Evolutionary conservation across 92 coral and sea anemone species (phyloP).

Genomic region (Montipora capitata): DNA sequence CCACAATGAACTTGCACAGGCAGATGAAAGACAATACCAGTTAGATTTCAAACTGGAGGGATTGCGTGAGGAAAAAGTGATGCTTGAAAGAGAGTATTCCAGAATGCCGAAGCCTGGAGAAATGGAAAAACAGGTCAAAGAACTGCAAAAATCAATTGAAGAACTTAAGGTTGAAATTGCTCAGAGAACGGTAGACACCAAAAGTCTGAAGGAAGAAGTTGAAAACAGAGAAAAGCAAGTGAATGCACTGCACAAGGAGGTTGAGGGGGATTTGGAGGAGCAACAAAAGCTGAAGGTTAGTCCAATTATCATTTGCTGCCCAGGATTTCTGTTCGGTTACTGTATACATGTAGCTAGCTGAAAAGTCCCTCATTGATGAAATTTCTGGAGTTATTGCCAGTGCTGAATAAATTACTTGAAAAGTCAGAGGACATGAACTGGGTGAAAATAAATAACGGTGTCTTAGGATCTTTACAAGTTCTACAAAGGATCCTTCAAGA

Average conservation of each 20-base stretch:
- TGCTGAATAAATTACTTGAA: too few relatives aligned
- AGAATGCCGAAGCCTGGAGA: slow-evolving; percentile 99
- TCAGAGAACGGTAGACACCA: slow-evolving; percentile 91
- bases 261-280: slow-evolving; percentile 88
- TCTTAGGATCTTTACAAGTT: too few relatives aligned
- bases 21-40: slow-evolving; percentile 99
- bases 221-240: slow-evolving; percentile 87
- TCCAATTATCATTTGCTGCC: neutral
- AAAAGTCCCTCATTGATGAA: too few relatives aligned
- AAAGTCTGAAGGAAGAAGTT: slow-evolving; percentile 92
- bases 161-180: slow-evolving; percentile 94
- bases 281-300: slow-evolving; percentile 92
- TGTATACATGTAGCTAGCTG: neutral
- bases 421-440: too few relatives aligned
- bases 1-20: slow-evolving; percentile 98
- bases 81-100: slow-evolving; percentile 95
- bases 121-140: slow-evolving; percentile 94
- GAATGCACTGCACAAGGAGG: slow-evolving; percentile 82
- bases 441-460: too few relatives aligned
- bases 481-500: too few relatives aligned
- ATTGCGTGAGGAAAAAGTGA: slow-evolving; percentile 92
- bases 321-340: neutral
- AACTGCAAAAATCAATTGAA: slow-evolving; percentile 88
- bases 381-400: too few relatives aligned
- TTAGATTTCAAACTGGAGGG: slow-evolving; percentile 95